Evolutionary conservation across 2,888 invertebrate species (phyloP).

Genomic region (Nycteola revayana): DNA sequence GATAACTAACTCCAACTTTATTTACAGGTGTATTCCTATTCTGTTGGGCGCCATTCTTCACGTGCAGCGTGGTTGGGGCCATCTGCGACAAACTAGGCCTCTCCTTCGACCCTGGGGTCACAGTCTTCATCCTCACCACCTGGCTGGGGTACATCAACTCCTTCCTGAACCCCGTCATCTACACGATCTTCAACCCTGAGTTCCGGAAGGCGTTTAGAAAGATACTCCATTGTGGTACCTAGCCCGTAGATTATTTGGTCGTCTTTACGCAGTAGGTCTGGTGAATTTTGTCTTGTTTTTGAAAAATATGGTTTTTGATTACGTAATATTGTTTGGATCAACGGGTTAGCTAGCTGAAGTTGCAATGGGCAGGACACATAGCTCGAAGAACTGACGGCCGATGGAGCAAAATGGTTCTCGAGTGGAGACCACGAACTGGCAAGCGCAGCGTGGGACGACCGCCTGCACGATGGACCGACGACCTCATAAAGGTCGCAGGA

Average conservation of each 20-base stretch:
- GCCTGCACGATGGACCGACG: too few relatives aligned
- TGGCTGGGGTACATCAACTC: conserved; percentile 99
- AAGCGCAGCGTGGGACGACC: too few relatives aligned
- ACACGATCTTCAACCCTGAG: conserved; percentile 98
- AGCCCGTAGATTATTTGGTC: conserved; percentile 72
- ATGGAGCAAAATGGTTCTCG: too few relatives aligned
- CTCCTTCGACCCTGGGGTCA: conserved; percentile 91
- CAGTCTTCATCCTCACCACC: conserved; percentile 96
- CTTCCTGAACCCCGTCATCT: conserved; percentile 96
- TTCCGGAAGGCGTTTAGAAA: conserved; percentile 99
- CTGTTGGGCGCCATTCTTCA: conserved; percentile 99
- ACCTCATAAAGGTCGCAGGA: too few relatives aligned
- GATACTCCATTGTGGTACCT: conserved; percentile 87
- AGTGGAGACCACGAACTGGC: too few relatives aligned
- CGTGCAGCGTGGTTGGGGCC: conserved; percentile 98
- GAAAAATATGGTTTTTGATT: too few relatives aligned
- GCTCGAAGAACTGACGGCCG: too few relatives aligned
- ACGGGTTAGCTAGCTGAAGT: too few relatives aligned
- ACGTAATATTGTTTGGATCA: too few relatives aligned
- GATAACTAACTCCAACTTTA: not conserved
- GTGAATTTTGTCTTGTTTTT: too few relatives aligned
- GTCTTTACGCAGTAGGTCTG: conserved; percentile 66
- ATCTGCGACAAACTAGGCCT: conserved; percentile 93
- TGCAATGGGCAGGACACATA: too few relatives aligned
- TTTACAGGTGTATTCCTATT: conserved; percentile 96